Evolutionary conservation across 2,797 vertebrate species (phyloP).

Genomic region (Monodelphis domestica): DNA sequence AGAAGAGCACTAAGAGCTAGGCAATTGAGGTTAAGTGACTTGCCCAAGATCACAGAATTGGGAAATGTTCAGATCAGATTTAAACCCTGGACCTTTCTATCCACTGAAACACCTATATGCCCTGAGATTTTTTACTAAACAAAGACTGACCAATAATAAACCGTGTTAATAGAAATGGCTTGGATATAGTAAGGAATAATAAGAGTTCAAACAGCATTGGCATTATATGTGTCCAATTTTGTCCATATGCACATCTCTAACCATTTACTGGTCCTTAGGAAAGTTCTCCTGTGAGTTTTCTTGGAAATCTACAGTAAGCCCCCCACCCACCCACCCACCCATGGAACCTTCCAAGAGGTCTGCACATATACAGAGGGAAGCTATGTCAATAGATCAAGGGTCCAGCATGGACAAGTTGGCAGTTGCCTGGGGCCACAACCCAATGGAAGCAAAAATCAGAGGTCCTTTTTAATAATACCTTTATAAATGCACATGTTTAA

Average conservation of each 20-base stretch:
- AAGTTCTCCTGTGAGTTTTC: neutral
- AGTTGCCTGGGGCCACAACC: neutral
- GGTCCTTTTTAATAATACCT: neutral
- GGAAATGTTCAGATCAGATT: too few species aligned
- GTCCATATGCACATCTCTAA: neutral
- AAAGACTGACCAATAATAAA: neutral
- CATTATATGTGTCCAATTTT: neutral
- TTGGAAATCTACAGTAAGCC: neutral
- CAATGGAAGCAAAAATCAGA: neutral
- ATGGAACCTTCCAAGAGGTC: neutral
- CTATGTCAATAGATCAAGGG: neutral
- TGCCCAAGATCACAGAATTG: too few species aligned
- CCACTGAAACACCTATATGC: too few species aligned
- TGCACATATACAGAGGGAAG: neutral
- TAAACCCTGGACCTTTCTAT: too few species aligned
- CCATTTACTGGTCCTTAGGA: neutral
- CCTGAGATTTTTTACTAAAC: neutral
- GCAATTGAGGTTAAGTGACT: too few species aligned
- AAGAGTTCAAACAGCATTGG: neutral
- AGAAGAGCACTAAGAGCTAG: too few species aligned
- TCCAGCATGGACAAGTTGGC: neutral
- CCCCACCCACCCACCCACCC: neutral
- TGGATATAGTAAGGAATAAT: neutral
- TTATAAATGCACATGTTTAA: neutral
- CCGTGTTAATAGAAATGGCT: neutral